Conservation (phyloP, 2,797 vertebrate species). For the Eremophila alpestris region DNA sequence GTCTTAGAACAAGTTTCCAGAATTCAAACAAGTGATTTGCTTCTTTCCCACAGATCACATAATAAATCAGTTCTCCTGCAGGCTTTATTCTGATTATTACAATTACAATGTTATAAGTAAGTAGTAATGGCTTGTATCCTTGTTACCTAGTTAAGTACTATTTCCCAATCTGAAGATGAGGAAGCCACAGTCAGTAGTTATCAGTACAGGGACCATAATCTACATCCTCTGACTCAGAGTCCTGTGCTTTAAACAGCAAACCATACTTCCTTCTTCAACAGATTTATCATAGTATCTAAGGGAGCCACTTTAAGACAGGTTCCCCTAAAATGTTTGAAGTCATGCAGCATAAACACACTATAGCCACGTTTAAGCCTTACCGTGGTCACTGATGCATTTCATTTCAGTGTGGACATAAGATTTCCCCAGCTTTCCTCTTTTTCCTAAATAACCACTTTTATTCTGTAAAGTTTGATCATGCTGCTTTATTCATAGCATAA, state of each 20-base stretch:
- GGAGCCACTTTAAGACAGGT: not conserved
- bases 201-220: not conserved
- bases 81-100: not conserved
- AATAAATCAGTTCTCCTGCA: not conserved
- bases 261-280: constrained; percentile 8
- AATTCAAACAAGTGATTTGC: not conserved
- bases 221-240: constrained; percentile 45
- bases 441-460: not conserved
- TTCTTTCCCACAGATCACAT: not conserved
- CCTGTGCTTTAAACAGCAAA: constrained; percentile 21
- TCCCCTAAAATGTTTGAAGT: not conserved
- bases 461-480: not conserved
- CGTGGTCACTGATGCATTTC: not conserved
- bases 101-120: not conserved
- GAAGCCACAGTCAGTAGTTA: not conserved
- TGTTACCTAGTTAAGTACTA: not conserved
- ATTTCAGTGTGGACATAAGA: not conserved
- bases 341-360: not conserved
- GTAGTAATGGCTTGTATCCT: not conserved
- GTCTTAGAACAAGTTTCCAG: not conserved
- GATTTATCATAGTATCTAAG: not conserved
- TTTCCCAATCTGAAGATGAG: constrained; percentile 23
- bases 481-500: not conserved
- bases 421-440: not conserved
- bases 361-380: not conserved